Evolutionary conservation across 2,797 vertebrate species (phyloP).

Genomic region (Tapirus indicus): DNA sequence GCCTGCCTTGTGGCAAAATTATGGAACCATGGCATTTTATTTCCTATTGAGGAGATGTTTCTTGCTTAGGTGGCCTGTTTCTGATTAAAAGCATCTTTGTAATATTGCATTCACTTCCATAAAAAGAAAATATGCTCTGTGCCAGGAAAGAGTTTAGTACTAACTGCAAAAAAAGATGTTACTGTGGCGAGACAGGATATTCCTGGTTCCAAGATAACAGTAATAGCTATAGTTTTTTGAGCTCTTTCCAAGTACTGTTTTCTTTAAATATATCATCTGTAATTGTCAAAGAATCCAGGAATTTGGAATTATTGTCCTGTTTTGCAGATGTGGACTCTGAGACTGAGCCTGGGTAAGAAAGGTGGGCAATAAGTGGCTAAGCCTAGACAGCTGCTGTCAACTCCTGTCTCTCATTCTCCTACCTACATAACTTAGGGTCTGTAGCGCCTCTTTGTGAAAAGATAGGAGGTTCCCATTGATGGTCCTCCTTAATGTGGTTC

Average conservation of each 20-base stretch:
- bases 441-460: background rate
- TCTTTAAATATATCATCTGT: background rate
- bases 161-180: background rate
- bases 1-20: background rate
- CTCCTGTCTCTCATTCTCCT: background rate
- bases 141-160: background rate
- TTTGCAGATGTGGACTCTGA: background rate
- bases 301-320: background rate
- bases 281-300: background rate
- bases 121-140: constrained; percentile 39
- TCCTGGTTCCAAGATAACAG: background rate
- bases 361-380: background rate
- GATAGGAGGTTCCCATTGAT: accelerated
- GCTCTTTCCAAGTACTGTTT: background rate
- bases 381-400: background rate
- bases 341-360: background rate
- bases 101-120: constrained; percentile 14
- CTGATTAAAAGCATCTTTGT: constrained; percentile 64
- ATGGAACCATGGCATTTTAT: background rate
- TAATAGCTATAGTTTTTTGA: background rate
- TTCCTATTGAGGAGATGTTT: constrained; percentile 53
- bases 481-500: background rate
- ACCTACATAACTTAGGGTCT: background rate
- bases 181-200: background rate
- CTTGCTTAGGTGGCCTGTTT: constrained; percentile 53